phyloP scores from a whole-genome alignment of 2,113 vertebrate genomes.

The Vidua chalybeata region DNA sequence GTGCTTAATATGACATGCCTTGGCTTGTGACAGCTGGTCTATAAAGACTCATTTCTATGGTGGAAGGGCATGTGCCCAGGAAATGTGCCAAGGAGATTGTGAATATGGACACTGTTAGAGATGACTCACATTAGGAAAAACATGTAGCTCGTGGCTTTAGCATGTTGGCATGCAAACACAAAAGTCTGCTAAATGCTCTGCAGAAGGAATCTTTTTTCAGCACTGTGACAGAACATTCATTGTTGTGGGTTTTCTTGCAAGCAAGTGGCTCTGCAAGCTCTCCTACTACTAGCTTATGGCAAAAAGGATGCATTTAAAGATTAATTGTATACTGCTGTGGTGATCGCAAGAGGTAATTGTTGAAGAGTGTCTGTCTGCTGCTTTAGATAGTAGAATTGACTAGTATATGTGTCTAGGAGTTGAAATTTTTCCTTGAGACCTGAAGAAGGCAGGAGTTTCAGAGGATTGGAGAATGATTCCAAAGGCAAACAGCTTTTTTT shows the following conservation, averaged over 20 bases:
- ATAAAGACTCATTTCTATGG: not conserved
- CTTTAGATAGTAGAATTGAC: not conserved
- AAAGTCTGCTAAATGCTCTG: not conserved
- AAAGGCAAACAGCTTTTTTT: not conserved
- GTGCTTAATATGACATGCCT: not conserved
- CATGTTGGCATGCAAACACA: constrained; percentile 18
- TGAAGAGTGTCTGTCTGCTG: not conserved
- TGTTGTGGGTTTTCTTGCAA: not conserved
- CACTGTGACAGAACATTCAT: not conserved
- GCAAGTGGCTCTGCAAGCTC: not conserved
- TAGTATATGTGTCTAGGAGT: not conserved
- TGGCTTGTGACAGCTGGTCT: constrained; percentile 16
- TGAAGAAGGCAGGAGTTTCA: not conserved
- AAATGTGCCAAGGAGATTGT: not conserved
- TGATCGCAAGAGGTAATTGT: not conserved
- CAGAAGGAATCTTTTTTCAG: not conserved
- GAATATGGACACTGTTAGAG: constrained; percentile 19
- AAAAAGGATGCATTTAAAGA: not conserved
- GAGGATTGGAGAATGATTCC: not conserved
- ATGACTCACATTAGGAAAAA: not conserved
- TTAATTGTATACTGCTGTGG: not conserved
- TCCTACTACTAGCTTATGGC: not conserved
- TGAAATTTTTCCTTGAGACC: not conserved
- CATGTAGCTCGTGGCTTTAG: not conserved
- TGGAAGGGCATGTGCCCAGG: not conserved